Conservation (phyloP, 2,797 vertebrate species). For the Coregonus ussuriensis region DNA sequence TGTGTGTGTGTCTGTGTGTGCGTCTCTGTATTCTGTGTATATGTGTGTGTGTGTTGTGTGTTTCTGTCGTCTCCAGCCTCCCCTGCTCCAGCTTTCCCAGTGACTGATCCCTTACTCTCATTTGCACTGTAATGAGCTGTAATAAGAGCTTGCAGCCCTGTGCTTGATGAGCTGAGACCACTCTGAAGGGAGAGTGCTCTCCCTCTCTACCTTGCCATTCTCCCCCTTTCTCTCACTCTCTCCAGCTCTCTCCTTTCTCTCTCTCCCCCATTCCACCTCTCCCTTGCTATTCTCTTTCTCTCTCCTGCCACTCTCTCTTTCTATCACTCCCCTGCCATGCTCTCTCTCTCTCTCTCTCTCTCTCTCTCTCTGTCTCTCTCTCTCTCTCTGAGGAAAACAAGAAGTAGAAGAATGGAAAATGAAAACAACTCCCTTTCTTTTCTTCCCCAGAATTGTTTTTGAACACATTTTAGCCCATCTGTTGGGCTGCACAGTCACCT, state of each 20-base stretch:
- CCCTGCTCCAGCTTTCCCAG: slow-evolving; percentile 30
- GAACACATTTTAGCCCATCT: slow-evolving; percentile 80
- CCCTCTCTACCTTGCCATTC: slow-evolving; percentile 25
- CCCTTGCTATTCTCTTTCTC: not conserved
- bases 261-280: not conserved
- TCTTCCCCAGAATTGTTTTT: slow-evolving; percentile 58
- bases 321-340: no score
- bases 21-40: slow-evolving; percentile 9
- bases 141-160: slow-evolving; percentile 67
- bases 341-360: not conserved
- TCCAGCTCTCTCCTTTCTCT: no score
- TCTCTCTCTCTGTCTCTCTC: no score
- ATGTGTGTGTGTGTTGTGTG: slow-evolving; percentile 32
- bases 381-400: not conserved
- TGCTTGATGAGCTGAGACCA: slow-evolving; percentile 66
- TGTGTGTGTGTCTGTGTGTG: not conserved
- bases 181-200: slow-evolving; percentile 49
- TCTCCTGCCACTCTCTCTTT: not conserved
- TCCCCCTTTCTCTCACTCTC: not conserved
- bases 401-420: not conserved
- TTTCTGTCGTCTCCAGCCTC: slow-evolving; percentile 15
- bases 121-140: slow-evolving; percentile 72
- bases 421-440: not conserved
- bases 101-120: slow-evolving; percentile 60
- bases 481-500: slow-evolving; percentile 75